Base-by-base conservation (phyloP, 2,888 invertebrate genomes). In the Seladonia tumulorum region DNA sequence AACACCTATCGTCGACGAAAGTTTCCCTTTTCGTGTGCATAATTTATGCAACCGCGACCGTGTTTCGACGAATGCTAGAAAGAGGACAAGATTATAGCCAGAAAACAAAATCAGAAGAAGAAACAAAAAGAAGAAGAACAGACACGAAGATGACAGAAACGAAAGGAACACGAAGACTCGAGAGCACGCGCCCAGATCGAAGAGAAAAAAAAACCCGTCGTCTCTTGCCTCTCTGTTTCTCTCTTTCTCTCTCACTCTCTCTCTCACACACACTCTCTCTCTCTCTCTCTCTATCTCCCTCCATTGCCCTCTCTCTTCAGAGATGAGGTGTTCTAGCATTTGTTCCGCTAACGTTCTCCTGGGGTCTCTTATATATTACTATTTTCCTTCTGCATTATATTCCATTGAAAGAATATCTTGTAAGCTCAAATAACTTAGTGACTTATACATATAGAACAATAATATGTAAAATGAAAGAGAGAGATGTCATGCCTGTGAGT, bases 351-450 rank as follows among this genome's bases (percentile, higher is more conserved):
- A 76, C 70, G 72, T 82, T 82, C 72, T 66, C 47, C 75, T 70
- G 82, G 82, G 79, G 73, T n/a, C 53, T 71, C 60, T 79, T 70
- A 76, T 80, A 79, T 81, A 82, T 82, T 86, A 88, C 57, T 80
- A 39, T 68, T 39, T 68, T 29, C 68, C 35, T 35, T 42, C 39
- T 68, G 42, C 66, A 10, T 76, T 74, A 76, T 74, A 66, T 66
- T 79, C 79, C 42, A 45, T 39, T 74, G 42, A 81, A 81, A 79
- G 80, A 74, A 83, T 87, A 73, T 81, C 76, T 84, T 57, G 35
- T 73, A 90, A 87, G 82, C 74, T 84, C 74, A 84, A 82, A 83
- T 86, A 81, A 90, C 82, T 89, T 85, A 86, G 83, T 86, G 83
- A 79, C 82, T 86, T 89, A 80, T 87, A 85, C 80, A 53, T 53